Percentiles rank a stretch among this genome's conserved stretches.
Evolutionary conservation across 2,113 vertebrate genomes (phyloP).

Genomic region (Dasyornis broadbenti): DNA sequence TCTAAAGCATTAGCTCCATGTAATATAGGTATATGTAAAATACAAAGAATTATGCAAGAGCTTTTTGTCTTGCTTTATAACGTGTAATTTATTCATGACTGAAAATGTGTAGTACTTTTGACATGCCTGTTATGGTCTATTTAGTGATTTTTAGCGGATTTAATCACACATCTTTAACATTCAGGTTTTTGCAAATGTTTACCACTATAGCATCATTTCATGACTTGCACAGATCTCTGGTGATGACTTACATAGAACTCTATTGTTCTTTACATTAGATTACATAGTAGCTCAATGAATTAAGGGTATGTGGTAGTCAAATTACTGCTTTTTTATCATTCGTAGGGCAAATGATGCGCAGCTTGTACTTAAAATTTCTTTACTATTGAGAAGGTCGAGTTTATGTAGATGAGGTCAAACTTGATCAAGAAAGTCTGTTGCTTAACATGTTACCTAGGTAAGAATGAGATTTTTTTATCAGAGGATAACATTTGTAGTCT

Average conservation of each 20-base stretch:
- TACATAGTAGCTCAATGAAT: not conserved
- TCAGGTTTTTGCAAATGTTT: not conserved
- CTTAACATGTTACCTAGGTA: not conserved
- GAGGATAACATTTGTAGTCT: not conserved
- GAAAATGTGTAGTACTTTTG: not conserved
- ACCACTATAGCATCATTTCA: not conserved
- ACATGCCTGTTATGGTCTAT: not conserved
- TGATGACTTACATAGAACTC: not conserved
- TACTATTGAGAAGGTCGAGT: not conserved
- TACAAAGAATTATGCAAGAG: not conserved
- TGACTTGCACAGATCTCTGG: not conserved
- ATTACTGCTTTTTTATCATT: not conserved
- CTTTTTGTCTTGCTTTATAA: not conserved
- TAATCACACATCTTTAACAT: not conserved
- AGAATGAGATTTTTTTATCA: not conserved
- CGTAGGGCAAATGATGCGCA: not conserved
- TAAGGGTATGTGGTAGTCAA: rapidly evolving
- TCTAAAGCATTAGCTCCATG: not conserved
- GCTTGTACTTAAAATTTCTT: not conserved
- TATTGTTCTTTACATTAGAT: not conserved
- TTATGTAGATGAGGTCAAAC: not conserved
- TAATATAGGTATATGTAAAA: not conserved
- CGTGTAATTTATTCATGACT: not conserved
- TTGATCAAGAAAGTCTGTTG: not conserved
- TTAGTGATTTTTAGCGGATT: not conserved